phyloP scores from a whole-genome alignment of 2,888 invertebrate genomes.

The Hetaerina titia region DNA sequence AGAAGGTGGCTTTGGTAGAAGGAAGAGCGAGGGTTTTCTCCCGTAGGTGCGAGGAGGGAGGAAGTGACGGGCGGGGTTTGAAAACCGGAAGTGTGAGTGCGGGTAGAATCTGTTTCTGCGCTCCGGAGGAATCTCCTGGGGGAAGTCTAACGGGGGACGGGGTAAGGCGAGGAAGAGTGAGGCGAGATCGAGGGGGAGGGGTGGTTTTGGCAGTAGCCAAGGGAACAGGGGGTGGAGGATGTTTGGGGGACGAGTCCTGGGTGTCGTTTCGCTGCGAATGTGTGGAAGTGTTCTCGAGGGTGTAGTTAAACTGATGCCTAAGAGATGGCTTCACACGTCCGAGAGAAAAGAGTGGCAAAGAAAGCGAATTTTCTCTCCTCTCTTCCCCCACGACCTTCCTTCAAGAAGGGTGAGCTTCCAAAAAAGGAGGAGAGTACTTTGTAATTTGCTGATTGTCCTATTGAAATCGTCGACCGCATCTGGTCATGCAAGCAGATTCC shows the following conservation, averaged over 20 bases:
- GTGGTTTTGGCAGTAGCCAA: neutral
- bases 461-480: too few species aligned
- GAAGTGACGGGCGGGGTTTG: neutral
- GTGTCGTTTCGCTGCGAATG: constrained; percentile 54
- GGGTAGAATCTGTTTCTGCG: neutral
- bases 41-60: neutral
- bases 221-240: neutral
- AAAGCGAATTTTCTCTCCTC: constrained; percentile 22
- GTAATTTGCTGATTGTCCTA: too few species aligned
- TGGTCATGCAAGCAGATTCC: too few species aligned
- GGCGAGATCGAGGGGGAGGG: neutral
- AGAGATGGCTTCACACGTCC: constrained; percentile 42
- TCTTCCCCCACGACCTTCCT: neutral
- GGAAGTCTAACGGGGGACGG: neutral
- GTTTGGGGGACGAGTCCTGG: constrained; percentile 26
- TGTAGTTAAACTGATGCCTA: constrained; percentile 53
- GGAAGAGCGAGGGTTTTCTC: too few species aligned
- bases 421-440: too few species aligned
- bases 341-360: neutral
- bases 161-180: neutral
- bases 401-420: too few species aligned
- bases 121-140: neutral
- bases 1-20: too few species aligned
- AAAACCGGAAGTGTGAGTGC: neutral
- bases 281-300: constrained; percentile 54